A percentile compares a stretch with the other conserved stretches of the same genome.
These are phyloP conservation scores for Chelonus insularis DNA, from an alignment of 1,140 invertebrate genomes.

Conservation along the genomic window DNA sequence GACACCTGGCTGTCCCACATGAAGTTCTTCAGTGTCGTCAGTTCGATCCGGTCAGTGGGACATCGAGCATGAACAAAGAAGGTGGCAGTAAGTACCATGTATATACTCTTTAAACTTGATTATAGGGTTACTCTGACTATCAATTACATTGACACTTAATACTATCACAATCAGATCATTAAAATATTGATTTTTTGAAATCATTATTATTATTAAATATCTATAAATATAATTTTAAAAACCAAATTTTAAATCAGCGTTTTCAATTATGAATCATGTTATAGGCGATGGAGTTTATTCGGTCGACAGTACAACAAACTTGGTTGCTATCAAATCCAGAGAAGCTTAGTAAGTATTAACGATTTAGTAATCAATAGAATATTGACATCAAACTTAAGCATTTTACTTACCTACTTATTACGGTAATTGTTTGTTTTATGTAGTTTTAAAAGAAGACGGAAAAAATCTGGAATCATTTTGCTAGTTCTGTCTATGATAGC, in stretches of 20 bases:
- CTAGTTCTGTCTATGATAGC: conserved; percentile 29
- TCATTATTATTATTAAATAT: too few relatives aligned
- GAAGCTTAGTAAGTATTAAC: conserved; percentile 44
- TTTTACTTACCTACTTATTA: too few relatives aligned
- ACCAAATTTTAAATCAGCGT: conserved; percentile 22
- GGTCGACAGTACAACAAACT: conserved; percentile 41
- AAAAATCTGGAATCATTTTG: conserved; percentile 24
- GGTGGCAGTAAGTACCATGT: conserved; percentile 21
- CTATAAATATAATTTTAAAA: too few relatives aligned
- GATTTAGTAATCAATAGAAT: conserved; percentile 2
- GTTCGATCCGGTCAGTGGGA: conserved; percentile 56
- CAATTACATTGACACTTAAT: too few relatives aligned
- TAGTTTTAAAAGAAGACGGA: conserved; percentile 39
- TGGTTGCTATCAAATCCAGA: conserved; percentile 50
- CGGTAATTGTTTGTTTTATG: conserved; percentile 20
- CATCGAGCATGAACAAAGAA: conserved; percentile 55
- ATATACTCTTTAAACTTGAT: neutral
- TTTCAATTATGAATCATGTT: conserved; percentile 4
- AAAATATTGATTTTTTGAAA: too few relatives aligned
- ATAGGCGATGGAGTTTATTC: conserved; percentile 33
- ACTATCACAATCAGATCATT: too few relatives aligned
- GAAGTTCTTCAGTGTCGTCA: conserved; percentile 55
- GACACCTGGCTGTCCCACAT: conserved; percentile 50
- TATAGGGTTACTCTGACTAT: too few relatives aligned
- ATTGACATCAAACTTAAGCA: neutral